Evolutionary conservation across 2,888 invertebrate genomes (phyloP).

Genomic region (Thymelicus acteon): DNA sequence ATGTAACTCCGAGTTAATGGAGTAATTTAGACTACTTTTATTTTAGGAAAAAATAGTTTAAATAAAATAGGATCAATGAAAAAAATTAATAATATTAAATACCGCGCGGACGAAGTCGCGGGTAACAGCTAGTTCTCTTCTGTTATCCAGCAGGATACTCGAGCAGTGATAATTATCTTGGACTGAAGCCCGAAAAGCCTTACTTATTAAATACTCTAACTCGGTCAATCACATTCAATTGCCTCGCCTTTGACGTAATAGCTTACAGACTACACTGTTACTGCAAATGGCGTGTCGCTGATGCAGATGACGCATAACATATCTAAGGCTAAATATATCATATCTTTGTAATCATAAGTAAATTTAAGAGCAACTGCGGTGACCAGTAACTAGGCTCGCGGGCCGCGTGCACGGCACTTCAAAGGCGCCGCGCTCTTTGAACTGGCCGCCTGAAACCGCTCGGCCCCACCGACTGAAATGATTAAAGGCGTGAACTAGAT

Average conservation of each 20-base stretch:
- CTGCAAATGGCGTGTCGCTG: not conserved
- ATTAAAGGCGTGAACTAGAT: slow-evolving; percentile 43
- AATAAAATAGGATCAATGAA: too few relatives aligned
- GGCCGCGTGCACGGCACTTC: slow-evolving; percentile 55
- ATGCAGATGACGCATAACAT: not conserved
- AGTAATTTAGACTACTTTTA: too few relatives aligned
- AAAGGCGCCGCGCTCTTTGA: slow-evolving; percentile 73
- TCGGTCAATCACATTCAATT: not conserved
- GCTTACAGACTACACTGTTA: not conserved
- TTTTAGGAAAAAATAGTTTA: too few relatives aligned
- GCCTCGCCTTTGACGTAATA: not conserved
- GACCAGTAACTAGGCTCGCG: slow-evolving; percentile 63
- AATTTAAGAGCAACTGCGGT: slow-evolving; percentile 55
- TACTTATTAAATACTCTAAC: too few relatives aligned
- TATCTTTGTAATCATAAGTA: slow-evolving; percentile 21
- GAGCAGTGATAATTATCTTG: too few relatives aligned
- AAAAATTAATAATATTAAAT: too few relatives aligned
- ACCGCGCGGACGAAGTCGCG: too few relatives aligned
- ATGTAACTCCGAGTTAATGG: too few relatives aligned
- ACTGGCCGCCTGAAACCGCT: slow-evolving; percentile 62
- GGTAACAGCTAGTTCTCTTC: too few relatives aligned
- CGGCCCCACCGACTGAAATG: slow-evolving; percentile 46
- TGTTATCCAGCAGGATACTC: too few relatives aligned
- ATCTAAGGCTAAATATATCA: slow-evolving; percentile 8
- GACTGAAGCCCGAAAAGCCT: too few relatives aligned